These are phyloP conservation scores for Clinocottus analis DNA, from an alignment of 2,113 vertebrate genomes.

Conservation along the genomic window DNA sequence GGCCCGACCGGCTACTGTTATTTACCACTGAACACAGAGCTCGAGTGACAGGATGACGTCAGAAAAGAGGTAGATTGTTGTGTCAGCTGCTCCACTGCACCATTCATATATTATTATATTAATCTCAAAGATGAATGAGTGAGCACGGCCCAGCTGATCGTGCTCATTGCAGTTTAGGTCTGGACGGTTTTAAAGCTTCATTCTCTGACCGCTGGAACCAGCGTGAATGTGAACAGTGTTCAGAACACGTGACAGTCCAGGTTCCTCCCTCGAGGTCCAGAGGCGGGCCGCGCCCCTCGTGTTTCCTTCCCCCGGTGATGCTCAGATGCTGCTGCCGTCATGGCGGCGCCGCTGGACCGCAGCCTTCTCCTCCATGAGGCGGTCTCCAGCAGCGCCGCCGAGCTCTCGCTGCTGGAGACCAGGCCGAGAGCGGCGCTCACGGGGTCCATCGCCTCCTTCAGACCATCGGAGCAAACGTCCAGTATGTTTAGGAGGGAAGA, in stretches of 20 bases:
- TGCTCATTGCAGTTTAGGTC: not conserved
- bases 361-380: slow-evolving; percentile 38
- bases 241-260: slow-evolving; percentile 46
- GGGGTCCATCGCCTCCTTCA: slow-evolving; percentile 17
- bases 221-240: slow-evolving; percentile 18
- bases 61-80: slow-evolving; percentile 12
- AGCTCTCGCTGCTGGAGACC: slow-evolving; percentile 16
- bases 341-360: not conserved
- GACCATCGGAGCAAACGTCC: slow-evolving; percentile 37
- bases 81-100: not conserved
- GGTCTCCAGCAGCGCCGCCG: too few relatives aligned
- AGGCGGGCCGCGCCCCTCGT: too few relatives aligned
- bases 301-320: too few relatives aligned
- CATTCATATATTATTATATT: slow-evolving; percentile 10
- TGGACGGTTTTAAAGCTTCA: not conserved
- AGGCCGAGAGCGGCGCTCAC: slow-evolving; percentile 19
- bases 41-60: slow-evolving; percentile 21
- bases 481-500: slow-evolving; percentile 23
- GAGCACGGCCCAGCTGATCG: slow-evolving; percentile 12
- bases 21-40: slow-evolving; percentile 22
- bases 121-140: not conserved
- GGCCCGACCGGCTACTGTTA: too few relatives aligned
- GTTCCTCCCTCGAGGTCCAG: slow-evolving; percentile 20
- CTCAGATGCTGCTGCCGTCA: slow-evolving; percentile 33
- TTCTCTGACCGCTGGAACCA: slow-evolving; percentile 27